phyloP scores from a whole-genome alignment of 1,140 invertebrate genomes.

The Megathymus violae region DNA sequence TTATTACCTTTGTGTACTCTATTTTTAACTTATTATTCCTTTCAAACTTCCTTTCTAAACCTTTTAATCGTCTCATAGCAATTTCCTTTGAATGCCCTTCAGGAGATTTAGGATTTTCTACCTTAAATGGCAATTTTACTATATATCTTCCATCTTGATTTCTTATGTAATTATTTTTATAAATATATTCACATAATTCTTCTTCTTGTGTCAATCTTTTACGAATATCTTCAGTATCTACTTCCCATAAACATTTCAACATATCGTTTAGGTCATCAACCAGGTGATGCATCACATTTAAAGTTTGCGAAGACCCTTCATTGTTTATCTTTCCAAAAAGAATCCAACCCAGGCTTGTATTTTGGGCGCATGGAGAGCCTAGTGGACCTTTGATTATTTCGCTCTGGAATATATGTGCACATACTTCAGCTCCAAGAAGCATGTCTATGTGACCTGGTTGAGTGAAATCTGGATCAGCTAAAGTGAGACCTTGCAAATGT shows the following conservation, averaged over 20 bases:
- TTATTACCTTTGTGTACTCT: conserved; percentile 33
- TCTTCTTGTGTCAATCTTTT: conserved; percentile 38
- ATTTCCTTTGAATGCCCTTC: conserved; percentile 29
- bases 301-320: not conserved
- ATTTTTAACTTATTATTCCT: not conserved
- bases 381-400: conserved; percentile 28
- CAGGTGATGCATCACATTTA: conserved; percentile 9
- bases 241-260: conserved; percentile 36
- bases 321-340: conserved; percentile 5
- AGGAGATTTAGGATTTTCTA: conserved; percentile 10
- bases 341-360: conserved; percentile 35
- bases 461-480: conserved; percentile 14
- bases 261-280: conserved; percentile 21
- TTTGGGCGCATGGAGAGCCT: conserved; percentile 34
- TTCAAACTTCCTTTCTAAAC: conserved; percentile 32
- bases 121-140: conserved; percentile 37
- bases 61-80: conserved; percentile 24
- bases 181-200: conserved; percentile 30
- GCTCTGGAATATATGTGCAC: not conserved
- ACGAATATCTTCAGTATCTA: conserved; percentile 23
- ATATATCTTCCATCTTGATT: conserved; percentile 11
- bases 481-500: conserved; percentile 16
- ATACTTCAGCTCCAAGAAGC: not conserved
- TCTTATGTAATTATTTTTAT: conserved; percentile 4
- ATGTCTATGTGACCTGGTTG: conserved; percentile 11